Evolutionary conservation across 1,140 invertebrate species (phyloP).

Genomic region (Meloidogyne hapla): DNA sequence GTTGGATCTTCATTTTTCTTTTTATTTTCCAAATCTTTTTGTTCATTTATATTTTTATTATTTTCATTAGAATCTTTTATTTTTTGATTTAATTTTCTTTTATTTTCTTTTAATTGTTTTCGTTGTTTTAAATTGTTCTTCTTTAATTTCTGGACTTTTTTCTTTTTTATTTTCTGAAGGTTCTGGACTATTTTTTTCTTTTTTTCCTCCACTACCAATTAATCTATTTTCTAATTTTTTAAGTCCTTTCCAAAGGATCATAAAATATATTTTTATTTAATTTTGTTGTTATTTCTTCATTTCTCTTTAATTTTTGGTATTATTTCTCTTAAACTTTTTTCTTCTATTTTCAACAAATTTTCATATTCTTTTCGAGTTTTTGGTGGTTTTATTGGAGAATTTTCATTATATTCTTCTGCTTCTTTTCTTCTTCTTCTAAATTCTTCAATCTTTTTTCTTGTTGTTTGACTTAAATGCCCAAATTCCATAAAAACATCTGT

Average conservation of each 20-base stretch:
- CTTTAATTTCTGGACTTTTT: not conserved
- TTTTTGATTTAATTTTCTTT: not conserved
- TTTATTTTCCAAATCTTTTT: not conserved
- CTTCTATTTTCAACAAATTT: conserved; percentile 27
- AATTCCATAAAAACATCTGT: conserved; percentile 65
- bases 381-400: conserved; percentile 62
- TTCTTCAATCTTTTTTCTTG: conserved; percentile 57
- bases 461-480: conserved; percentile 56
- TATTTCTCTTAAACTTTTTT: conserved; percentile 53
- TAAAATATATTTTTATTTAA: conserved; percentile 48
- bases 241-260: conserved; percentile 60
- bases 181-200: not conserved
- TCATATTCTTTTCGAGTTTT: conserved; percentile 48
- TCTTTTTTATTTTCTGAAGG: too few species aligned
- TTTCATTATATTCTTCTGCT: conserved; percentile 64
- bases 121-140: not conserved
- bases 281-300: conserved; percentile 7
- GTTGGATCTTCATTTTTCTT: conserved; percentile 3
- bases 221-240: conserved; percentile 56
- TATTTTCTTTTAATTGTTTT: not conserved
- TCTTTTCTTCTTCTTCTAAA: conserved; percentile 61
- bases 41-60: not conserved
- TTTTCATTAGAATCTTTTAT: not conserved
- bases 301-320: conserved; percentile 1
- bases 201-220: conserved; percentile 20